Conservation (phyloP, 2,113 vertebrate genomes). For the Coreoperca whiteheadi region DNA sequence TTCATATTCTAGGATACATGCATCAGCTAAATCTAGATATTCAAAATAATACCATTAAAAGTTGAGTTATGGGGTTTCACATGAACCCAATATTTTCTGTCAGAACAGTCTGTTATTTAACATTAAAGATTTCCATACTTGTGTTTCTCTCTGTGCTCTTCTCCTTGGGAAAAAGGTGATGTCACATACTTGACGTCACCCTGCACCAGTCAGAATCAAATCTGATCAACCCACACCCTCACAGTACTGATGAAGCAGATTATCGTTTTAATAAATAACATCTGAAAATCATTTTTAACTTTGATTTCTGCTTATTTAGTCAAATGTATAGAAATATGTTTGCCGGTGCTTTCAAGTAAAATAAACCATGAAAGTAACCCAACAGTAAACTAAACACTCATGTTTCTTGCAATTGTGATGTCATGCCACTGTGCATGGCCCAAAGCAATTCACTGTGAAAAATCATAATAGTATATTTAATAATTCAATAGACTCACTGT, state of each 20-base stretch:
- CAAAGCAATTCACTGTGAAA: background rate
- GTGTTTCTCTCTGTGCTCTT: background rate
- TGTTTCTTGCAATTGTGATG: background rate
- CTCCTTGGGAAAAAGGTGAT: background rate
- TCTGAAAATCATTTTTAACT: background rate
- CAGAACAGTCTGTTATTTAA: background rate
- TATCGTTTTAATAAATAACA: background rate
- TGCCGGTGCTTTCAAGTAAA: background rate
- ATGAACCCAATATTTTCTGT: background rate
- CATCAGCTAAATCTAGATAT: background rate
- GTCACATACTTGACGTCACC: background rate
- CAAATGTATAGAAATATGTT: background rate
- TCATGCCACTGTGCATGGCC: background rate
- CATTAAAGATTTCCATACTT: background rate
- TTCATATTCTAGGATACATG: background rate
- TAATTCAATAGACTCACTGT: background rate
- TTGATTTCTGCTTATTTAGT: background rate
- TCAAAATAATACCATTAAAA: background rate
- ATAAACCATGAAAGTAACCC: background rate
- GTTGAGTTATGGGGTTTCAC: background rate
- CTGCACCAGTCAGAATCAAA: background rate
- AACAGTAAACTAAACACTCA: background rate
- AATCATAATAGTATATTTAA: background rate
- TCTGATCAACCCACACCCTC: background rate
- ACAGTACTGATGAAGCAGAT: background rate